phyloP scores from a whole-genome alignment of 2,888 invertebrate species.

The Caenorhabditis sp. region DNA sequence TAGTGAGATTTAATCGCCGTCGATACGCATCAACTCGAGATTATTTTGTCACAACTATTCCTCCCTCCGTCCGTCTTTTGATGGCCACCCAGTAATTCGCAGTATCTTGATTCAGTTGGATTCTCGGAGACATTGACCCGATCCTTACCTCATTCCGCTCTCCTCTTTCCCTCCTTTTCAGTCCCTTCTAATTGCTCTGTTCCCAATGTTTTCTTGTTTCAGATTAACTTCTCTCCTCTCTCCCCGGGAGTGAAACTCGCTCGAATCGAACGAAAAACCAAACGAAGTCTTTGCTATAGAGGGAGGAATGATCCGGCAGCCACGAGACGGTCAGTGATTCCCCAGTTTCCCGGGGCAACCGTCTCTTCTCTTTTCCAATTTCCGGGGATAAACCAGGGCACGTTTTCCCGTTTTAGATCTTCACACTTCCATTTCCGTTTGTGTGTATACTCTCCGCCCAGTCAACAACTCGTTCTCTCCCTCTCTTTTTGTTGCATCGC shows the following conservation, averaged over 20 bases:
- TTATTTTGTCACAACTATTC: conserved; percentile 49
- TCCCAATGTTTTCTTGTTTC: conserved; percentile 13
- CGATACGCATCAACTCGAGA: conserved; percentile 26
- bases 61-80: background rate
- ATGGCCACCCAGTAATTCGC: background rate
- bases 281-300: conserved; percentile 20
- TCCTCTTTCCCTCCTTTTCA: background rate
- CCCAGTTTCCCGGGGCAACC: background rate
- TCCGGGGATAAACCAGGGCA: conserved; percentile 6
- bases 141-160: background rate
- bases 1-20: conserved; percentile 15
- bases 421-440: background rate
- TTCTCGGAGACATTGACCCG: too few relatives aligned
- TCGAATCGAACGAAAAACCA: conserved; percentile 34
- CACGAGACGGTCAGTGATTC: conserved; percentile 38
- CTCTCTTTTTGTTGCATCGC: too few relatives aligned
- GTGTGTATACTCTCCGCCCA: background rate
- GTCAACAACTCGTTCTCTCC: background rate
- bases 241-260: background rate
- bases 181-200: background rate
- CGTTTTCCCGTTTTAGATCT: too few relatives aligned
- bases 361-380: conserved; percentile 3
- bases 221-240: conserved; percentile 39
- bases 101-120: background rate
- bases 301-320: conserved; percentile 57